Conservation (phyloP, 1,140 invertebrate genomes). For the Oscheius sp. region DNA sequence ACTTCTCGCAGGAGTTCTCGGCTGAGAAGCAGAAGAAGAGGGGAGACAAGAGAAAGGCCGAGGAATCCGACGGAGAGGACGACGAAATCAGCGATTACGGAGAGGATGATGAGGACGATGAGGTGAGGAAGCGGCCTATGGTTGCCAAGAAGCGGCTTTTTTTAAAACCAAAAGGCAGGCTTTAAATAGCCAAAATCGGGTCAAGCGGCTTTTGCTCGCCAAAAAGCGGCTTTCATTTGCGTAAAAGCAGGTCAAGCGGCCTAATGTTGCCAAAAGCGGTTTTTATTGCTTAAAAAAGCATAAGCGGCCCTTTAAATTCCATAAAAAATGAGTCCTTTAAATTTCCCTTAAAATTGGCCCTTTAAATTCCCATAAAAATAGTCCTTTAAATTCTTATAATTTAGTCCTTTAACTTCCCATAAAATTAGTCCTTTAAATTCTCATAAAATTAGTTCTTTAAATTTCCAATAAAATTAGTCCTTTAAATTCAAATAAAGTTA, state of each 20-base stretch:
- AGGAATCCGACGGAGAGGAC: conserved; percentile 43
- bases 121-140: too few relatives aligned
- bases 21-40: conserved; percentile 34
- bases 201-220: background rate
- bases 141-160: conserved; percentile 59
- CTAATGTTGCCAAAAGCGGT: too few relatives aligned
- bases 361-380: background rate
- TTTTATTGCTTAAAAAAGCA: background rate
- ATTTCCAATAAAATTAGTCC: background rate
- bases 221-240: background rate
- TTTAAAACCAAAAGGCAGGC: background rate
- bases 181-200: background rate
- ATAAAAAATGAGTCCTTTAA: background rate
- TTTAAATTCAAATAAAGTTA: background rate
- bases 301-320: background rate
- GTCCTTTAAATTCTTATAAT: background rate
- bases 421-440: too few relatives aligned
- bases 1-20: conserved; percentile 30
- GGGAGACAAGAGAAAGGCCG: conserved; percentile 52
- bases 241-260: too few relatives aligned
- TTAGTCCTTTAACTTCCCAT: too few relatives aligned
- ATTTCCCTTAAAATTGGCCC: background rate
- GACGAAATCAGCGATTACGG: conserved; percentile 63
- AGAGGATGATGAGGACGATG: conserved; percentile 61
- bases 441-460: background rate